Percentiles rank a stretch among this genome's conserved stretches.
phyloP scores from a whole-genome alignment of 2,797 vertebrate species.

The Neosilurus mollespiculum region DNA sequence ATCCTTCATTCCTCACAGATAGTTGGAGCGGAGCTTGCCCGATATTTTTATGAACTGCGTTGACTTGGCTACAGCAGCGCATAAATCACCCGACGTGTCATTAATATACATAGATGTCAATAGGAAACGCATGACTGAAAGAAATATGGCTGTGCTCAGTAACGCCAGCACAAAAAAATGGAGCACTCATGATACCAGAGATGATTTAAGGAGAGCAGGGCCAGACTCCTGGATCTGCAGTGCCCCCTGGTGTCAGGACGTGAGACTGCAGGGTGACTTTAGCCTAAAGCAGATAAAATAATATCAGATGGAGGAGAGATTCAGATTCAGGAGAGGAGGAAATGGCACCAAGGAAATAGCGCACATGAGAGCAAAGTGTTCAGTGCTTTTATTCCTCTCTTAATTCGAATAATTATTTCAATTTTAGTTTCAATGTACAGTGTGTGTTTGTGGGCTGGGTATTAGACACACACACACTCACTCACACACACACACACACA shows the following conservation, averaged over 20 bases:
- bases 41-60: slow-evolving; percentile 73
- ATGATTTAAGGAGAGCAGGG: slow-evolving; percentile 39
- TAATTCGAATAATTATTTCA: background rate
- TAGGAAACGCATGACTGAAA: slow-evolving; percentile 77
- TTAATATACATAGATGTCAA: slow-evolving; percentile 81
- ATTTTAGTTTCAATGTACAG: background rate
- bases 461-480: background rate
- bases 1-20: slow-evolving; percentile 15
- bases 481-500: background rate
- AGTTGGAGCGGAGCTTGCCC: slow-evolving; percentile 59
- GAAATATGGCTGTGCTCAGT: slow-evolving; percentile 76
- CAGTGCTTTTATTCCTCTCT: background rate
- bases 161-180: slow-evolving; percentile 71
- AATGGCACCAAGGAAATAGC: background rate
- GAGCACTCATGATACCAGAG: slow-evolving; percentile 58
- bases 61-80: slow-evolving; percentile 68
- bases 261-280: slow-evolving; percentile 36
- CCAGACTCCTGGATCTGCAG: slow-evolving; percentile 75
- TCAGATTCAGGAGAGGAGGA: slow-evolving; percentile 6
- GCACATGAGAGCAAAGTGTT: background rate
- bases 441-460: background rate
- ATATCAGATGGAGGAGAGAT: background rate
- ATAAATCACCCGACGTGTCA: slow-evolving; percentile 76
- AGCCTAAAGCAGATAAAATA: background rate
- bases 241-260: slow-evolving; percentile 84